Base-by-base conservation (phyloP, 30 jellyfish, hydroid and myxozoan species). In the Phacellophora camtschatica region DNA sequence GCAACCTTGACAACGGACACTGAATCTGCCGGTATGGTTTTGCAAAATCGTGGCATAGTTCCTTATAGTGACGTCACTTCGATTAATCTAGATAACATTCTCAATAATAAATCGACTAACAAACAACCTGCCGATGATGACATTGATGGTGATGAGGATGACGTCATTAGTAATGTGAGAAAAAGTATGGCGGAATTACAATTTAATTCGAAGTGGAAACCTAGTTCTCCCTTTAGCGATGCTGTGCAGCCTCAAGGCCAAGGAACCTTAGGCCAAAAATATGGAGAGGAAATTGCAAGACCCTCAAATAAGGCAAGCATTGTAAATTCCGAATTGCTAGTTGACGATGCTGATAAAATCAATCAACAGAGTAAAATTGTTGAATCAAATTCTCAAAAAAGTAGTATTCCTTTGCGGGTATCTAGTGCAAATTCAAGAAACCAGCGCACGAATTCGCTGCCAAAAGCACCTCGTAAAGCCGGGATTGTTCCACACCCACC, bases 401-500 rank as follows among this genome's bases (percentile, higher is more conserved):
- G 95, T 35, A 58, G 23, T 43, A 72, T 84, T 31, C 95, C 95
- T 22, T 46, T 68, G 24, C 87, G 87, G 5, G 66, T 70, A 1
- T 64, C 65, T 46, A 56, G 63, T 41, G 87, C 70, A 0, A 66
- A 19, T 5, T 18, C 51, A 5, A 71, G n/a, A 12, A 5, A 66
- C 0, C 9, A 49, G 8, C 33, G 32, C 29, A 25, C 41, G 9
- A 32, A 20, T 24, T 29, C 54, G 19, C 25, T 41, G 27, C 74
- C 22, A 13, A 71, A 39, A 71, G 57, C 86, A 27, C 70, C 71
- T 4, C 87, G 41, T 24, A 71, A 72, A 45, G 73, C 88, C n/a
- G 86, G 74, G 27, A 66, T 70, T 18, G 88, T 72, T 13, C 95
- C 95, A 15, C 95, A 61, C 49, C 95, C 95, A 4, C 95, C 95